A percentile compares a stretch with the other conserved stretches of the same genome.
These are phyloP conservation scores for Coreoperca whiteheadi DNA, from an alignment of 2,113 vertebrate genomes.

Conservation along the genomic window DNA sequence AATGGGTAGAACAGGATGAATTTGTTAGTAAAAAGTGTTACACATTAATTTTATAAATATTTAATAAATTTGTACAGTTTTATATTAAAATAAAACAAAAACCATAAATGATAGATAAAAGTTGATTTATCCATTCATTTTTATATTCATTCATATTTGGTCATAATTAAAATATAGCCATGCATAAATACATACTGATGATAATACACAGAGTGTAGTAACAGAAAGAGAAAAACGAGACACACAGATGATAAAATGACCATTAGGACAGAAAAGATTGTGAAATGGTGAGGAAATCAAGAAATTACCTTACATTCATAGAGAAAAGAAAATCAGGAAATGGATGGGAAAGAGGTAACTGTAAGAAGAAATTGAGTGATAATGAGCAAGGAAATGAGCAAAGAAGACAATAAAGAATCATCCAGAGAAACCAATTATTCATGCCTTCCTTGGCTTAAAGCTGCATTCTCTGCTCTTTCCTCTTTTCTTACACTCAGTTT, in stretches of 20 bases:
- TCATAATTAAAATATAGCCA: not conserved
- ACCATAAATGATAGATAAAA: too few relatives aligned
- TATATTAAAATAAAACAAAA: too few relatives aligned
- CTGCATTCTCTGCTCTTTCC: not conserved
- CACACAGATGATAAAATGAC: not conserved
- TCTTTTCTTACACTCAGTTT: not conserved
- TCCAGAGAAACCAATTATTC: conserved; percentile 5
- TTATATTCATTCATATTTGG: too few relatives aligned
- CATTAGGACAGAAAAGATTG: not conserved
- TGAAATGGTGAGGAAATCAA: not conserved
- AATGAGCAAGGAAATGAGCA: conserved; percentile 41
- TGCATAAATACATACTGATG: not conserved
- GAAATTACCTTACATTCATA: not conserved
- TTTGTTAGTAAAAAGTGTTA: not conserved
- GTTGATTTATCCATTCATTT: too few relatives aligned
- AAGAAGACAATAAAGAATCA: conserved; percentile 25
- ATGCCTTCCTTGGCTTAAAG: not conserved
- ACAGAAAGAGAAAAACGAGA: not conserved
- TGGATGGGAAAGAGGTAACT: conserved; percentile 5
- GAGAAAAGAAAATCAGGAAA: conserved; percentile 25
- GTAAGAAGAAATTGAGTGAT: conserved; percentile 19
- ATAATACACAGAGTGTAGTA: not conserved
- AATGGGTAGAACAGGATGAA: not conserved
- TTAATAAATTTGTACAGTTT: not conserved
- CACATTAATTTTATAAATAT: not conserved